Percentiles rank a stretch among this genome's conserved stretches.
phyloP scores from a whole-genome alignment of 2,888 invertebrate genomes.

The Zaprionus obscuricornis region DNA sequence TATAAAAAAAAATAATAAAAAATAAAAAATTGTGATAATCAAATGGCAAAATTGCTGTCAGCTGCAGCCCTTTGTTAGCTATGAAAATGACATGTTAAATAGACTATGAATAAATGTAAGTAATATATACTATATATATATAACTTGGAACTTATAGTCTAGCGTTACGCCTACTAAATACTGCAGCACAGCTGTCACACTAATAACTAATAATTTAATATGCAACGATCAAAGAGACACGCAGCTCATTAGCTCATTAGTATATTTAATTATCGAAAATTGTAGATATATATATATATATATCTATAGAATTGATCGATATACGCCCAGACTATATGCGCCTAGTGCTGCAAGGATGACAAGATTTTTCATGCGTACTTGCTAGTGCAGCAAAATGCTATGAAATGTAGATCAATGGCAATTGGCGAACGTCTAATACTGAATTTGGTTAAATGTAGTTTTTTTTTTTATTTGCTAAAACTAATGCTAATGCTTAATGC shows the following conservation, averaged over 20 bases:
- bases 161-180: too few relatives aligned
- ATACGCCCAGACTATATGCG: too few relatives aligned
- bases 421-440: slow-evolving; percentile 51
- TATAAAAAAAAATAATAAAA: too few relatives aligned
- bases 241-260: slow-evolving; percentile 11
- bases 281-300: background rate
- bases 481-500: slow-evolving; percentile 9
- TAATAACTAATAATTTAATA: slow-evolving; percentile 46
- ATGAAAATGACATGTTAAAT: too few relatives aligned
- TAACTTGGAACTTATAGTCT: too few relatives aligned
- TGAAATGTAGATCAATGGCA: slow-evolving; percentile 77
- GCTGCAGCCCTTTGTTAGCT: too few relatives aligned
- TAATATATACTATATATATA: too few relatives aligned
- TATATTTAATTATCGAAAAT: too few relatives aligned
- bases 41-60: too few relatives aligned
- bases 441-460: slow-evolving; percentile 71
- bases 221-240: slow-evolving; percentile 16
- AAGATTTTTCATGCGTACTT: slow-evolving; percentile 64
- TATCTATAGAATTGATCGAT: slow-evolving; percentile 38
- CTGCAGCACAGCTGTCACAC: too few relatives aligned
- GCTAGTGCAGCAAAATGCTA: slow-evolving; percentile 15
- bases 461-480: slow-evolving; percentile 34
- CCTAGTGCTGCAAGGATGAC: slow-evolving; percentile 70
- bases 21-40: too few relatives aligned
- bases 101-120: too few relatives aligned